These are phyloP conservation scores for Gortyna flavago DNA, from an alignment of 2,888 invertebrate genomes.

Conservation along the genomic window DNA sequence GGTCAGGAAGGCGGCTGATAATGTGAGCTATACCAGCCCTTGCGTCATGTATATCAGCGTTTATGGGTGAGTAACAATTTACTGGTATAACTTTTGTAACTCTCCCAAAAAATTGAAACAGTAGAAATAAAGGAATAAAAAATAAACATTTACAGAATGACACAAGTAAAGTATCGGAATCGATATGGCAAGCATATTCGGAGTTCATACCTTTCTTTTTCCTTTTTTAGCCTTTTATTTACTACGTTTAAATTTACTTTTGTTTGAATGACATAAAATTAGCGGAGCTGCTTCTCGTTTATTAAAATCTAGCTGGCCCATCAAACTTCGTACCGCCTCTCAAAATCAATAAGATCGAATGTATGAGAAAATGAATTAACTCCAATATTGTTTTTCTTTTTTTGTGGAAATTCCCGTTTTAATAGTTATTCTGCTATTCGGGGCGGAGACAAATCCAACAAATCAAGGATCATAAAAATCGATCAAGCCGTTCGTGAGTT, in stretches of 20 bases:
- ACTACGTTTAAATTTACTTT: background rate
- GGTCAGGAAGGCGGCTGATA: slow-evolving; percentile 68
- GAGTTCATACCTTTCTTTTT: background rate
- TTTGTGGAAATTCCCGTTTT: too few species aligned
- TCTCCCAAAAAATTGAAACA: background rate
- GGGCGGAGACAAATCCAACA: too few species aligned
- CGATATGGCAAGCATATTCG: background rate
- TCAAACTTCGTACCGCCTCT: too few species aligned
- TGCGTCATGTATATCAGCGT: slow-evolving; percentile 82
- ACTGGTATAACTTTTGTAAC: background rate
- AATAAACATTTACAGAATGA: background rate
- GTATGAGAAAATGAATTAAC: too few species aligned
- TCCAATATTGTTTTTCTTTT: too few species aligned
- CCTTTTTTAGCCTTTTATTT: background rate
- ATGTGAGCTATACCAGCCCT: slow-evolving; percentile 79
- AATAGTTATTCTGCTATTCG: too few species aligned
- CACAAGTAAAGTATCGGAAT: background rate
- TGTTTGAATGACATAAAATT: background rate
- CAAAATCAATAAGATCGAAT: too few species aligned
- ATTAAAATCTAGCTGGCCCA: too few species aligned
- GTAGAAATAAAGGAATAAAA: background rate
- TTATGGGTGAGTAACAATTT: slow-evolving; percentile 70
- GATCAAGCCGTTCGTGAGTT: too few species aligned
- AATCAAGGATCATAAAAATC: too few species aligned
- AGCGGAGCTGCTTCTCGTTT: background rate